Evolutionary conservation across 2,113 vertebrate genomes (phyloP), one percentile per base, ranked within the genome.

Genomic region (Ifrita kowaldi): DNA sequence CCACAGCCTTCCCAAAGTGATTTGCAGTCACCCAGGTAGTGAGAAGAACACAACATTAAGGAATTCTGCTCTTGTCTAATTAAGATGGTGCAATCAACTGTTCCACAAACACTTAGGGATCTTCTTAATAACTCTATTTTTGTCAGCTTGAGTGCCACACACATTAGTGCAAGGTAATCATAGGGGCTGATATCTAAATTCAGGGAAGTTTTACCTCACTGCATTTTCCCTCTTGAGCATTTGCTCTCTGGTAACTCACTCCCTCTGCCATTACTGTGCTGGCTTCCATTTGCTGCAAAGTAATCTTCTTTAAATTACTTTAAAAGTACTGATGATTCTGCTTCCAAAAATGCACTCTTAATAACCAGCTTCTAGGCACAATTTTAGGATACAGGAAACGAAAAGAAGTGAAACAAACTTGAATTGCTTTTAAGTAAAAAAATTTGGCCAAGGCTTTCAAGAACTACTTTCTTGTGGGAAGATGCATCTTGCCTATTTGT

Each of bases 91-190:
- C 73, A 96, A 96, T 95, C 92, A 93, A 3, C 60, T 60, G 26
- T 75, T 84, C 63, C 39, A 87, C 33, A 88, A 75, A 78, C 49
- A 90, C 42, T 94, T 75, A 52, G 47, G 44, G 49, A 64, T 81
- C 67, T 76, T 95, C 69, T 74, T 89, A 93, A 84, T 81, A 86
- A 92, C 24, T 82, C 81, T 94, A 86, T 88, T 96, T 94, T 96
- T 96, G 94, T 94, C 77, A 91, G 55, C 79, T 86, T 77, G 75
- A 93, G 60, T 94, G 79, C 52, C 68, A 95, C 81, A 91, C 41
- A 49, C 15, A 52, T 41, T 37, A 60, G 39, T 50, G 52, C 4
- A 3, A 86, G 49, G 89, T 78, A 70, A 84, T 88, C 46, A 56
- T 60, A 14, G 7, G 10, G 39, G 50, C 39, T 78, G 33, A 65